These are phyloP conservation scores for Austrofundulus limnaeus DNA, from an alignment of 2,113 vertebrate genomes.

Conservation along the genomic window DNA sequence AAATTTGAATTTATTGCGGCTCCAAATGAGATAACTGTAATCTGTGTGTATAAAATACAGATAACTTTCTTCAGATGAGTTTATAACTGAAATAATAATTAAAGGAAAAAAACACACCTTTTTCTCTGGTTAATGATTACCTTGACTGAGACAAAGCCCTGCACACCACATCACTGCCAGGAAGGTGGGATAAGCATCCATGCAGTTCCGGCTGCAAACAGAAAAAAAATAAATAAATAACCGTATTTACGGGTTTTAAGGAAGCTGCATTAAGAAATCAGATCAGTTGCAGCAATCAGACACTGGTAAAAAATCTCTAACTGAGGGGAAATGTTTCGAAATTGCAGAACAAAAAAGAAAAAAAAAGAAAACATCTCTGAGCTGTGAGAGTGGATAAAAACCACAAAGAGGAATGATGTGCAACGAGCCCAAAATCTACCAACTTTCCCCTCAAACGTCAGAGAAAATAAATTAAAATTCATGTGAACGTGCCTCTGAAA, in stretches of 20 bases:
- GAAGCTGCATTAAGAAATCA: slow-evolving; percentile 32
- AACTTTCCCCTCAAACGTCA: too few species aligned
- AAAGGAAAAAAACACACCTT: background rate
- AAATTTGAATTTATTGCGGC: too few species aligned
- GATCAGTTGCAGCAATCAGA: background rate
- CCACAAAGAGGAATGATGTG: too few species aligned
- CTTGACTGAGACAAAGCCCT: slow-evolving; percentile 91
- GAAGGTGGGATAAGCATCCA: slow-evolving; percentile 90
- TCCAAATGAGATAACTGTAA: too few species aligned
- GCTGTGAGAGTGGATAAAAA: too few species aligned
- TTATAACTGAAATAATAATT: slow-evolving; percentile 6
- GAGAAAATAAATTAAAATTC: too few species aligned
- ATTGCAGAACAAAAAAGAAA: slow-evolving; percentile 3
- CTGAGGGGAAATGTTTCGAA: background rate
- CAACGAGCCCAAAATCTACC: too few species aligned
- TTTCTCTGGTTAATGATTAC: slow-evolving; percentile 69
- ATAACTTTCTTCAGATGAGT: background rate
- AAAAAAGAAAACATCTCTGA: background rate
- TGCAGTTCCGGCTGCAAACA: slow-evolving; percentile 89
- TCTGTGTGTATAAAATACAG: too few species aligned
- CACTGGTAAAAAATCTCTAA: background rate
- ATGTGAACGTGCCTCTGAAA: too few species aligned
- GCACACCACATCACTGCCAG: slow-evolving; percentile 92
- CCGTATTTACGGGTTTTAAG: slow-evolving; percentile 8
- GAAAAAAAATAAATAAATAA: too few species aligned